Base-by-base conservation (phyloP, 2,797 vertebrate species). In the Hipposideros larvatus region DNA sequence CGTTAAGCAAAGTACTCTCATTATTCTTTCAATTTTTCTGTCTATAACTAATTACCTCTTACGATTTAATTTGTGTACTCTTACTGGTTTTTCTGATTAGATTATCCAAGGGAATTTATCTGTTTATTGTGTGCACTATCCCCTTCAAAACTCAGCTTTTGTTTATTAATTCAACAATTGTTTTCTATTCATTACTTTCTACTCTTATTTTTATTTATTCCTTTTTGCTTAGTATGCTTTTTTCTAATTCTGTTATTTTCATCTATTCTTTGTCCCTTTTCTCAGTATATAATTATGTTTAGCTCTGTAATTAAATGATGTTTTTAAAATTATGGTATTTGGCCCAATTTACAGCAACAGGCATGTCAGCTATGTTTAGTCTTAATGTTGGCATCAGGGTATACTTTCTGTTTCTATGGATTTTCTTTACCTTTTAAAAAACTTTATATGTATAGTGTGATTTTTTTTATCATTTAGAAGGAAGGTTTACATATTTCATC, bases 221-320 rank as follows among this genome's bases (percentile, higher is more conserved):
- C 4, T 53, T 77, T 77, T 31, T 43, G 1, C 22, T 9, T 66
- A 2, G 4, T 14, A 3, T 53, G 9, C 5, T 26, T 91, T 83
- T 37, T 84, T 41, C 24, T 55, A 85, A 85, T 84, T 78, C 10
- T 71, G 66, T 61, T 61, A 15, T 87, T 91, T 96, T 80, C 41
- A 61, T 15, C 5, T 7, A 37, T 63, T 83, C 5, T 91, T 85
- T 66, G 26, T 74, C 37, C 79, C 28, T 87, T 92, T 83, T 71
- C 37, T 84, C 43, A 43, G 4, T 4, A 70, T 41, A 41, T 66
- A 53, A 37, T 63, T 68, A 19, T 11, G 0, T 80, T 95, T 95
- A 89, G 19, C 4, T 86, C 74, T 89, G 11, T 66, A 77, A 77
- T n/a, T 37, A 46, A 86, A 15, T 8, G 31, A 2, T 41, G 82